These are phyloP conservation scores for Bedellia somnulentella DNA, from an alignment of 2,888 invertebrate genomes.

Conservation along the genomic window DNA sequence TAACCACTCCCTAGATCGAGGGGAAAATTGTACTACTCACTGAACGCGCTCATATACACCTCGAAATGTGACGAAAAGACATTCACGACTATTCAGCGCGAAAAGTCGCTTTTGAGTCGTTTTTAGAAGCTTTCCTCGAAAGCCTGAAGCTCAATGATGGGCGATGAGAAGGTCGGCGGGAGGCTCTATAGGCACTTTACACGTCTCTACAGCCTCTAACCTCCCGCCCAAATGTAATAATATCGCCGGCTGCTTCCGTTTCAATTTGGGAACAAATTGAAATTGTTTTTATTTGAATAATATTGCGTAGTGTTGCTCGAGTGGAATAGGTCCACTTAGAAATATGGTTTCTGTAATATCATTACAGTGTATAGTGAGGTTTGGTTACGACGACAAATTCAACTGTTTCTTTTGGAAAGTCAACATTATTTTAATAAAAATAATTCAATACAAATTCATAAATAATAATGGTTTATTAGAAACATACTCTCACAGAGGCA, in stretches of 20 bases:
- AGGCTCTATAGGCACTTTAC: conserved; percentile 55
- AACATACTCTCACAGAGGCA: too few species aligned
- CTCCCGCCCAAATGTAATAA: conserved; percentile 57
- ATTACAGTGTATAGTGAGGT: too few species aligned
- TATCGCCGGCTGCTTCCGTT: conserved; percentile 54
- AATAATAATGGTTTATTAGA: too few species aligned
- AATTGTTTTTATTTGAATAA: conserved; percentile 63
- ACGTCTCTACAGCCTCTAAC: conserved; percentile 56
- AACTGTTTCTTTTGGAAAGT: too few species aligned
- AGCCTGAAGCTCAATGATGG: conserved; percentile 52
- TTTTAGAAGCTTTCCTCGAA: conserved; percentile 53
- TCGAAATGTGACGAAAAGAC: conserved; percentile 49
- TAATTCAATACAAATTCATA: too few species aligned
- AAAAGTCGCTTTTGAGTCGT: conserved; percentile 56
- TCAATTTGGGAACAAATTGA: conserved; percentile 63
- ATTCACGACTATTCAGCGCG: conserved; percentile 30
- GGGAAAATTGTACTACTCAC: conserved; percentile 21
- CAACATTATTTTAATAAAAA: too few species aligned
- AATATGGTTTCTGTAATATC: conserved; percentile 1
- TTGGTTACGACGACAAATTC: too few species aligned
- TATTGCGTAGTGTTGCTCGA: conserved; percentile 25
- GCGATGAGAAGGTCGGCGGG: conserved; percentile 50
- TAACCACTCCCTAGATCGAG: conserved; percentile 21
- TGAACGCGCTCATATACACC: conserved; percentile 23
- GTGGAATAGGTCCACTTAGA: conserved; percentile 10